Percentiles rank a stretch among this genome's conserved stretches.
Evolutionary conservation across 1,140 invertebrate genomes (phyloP).

Genomic region (Oryctes rhinoceros): DNA sequence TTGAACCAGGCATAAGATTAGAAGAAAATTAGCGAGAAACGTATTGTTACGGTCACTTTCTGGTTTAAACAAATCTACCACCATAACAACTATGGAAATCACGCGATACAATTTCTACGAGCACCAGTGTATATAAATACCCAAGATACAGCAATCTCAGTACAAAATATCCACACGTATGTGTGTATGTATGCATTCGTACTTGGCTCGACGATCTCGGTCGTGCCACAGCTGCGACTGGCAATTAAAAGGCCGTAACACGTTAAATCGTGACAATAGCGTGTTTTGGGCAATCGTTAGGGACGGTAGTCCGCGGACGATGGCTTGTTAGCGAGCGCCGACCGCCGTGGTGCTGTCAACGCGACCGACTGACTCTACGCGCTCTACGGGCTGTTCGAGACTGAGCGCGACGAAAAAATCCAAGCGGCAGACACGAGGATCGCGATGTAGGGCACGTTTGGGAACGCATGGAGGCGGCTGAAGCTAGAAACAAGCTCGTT

Average conservation of each 20-base stretch:
- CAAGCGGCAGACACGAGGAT: background rate
- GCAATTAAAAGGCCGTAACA: slow-evolving; percentile 34
- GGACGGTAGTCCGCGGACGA: background rate
- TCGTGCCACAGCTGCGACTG: background rate
- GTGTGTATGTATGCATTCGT: background rate
- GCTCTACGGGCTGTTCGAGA: background rate
- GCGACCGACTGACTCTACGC: background rate
- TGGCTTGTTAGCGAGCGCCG: background rate
- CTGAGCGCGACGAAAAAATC: background rate
- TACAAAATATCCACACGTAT: no score
- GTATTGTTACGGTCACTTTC: no score
- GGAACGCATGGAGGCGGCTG: background rate
- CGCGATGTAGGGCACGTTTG: background rate
- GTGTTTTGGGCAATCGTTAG: slow-evolving; percentile 35
- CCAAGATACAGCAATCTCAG: no score
- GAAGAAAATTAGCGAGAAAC: no score
- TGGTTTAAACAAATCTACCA: no score
- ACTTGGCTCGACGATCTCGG: background rate
- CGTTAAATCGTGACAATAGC: slow-evolving; percentile 32
- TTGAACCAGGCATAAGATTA: no score
- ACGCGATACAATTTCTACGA: no score
- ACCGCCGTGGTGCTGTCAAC: background rate
- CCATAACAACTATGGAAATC: no score
- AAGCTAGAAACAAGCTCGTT: background rate
- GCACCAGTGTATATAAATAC: no score